Percentiles rank a stretch among this genome's conserved stretches.
These are phyloP conservation scores for Anhinga anhinga DNA, from an alignment of 2,113 vertebrate species.

Conservation along the genomic window DNA sequence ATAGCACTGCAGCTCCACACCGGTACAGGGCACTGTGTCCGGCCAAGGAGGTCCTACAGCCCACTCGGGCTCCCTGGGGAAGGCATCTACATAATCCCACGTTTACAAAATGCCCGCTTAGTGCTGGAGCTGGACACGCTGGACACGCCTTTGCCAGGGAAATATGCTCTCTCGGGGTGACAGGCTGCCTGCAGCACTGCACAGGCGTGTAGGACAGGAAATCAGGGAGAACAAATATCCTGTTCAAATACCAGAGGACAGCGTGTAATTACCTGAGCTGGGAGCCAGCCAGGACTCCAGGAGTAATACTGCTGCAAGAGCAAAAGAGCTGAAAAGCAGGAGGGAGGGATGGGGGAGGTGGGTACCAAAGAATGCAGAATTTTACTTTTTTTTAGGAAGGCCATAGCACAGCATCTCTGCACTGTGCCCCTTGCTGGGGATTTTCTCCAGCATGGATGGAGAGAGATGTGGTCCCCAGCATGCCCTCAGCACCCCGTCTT, in stretches of 20 bases:
- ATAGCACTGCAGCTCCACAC: neutral
- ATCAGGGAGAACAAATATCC: slow-evolving; percentile 18
- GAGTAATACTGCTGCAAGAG: neutral
- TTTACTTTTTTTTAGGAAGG: neutral
- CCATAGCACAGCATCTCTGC: neutral
- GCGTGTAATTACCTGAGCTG: slow-evolving; percentile 49
- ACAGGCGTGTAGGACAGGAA: neutral
- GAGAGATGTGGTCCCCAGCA: neutral
- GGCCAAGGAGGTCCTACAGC: neutral
- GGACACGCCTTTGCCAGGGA: neutral
- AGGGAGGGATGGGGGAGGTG: neutral
- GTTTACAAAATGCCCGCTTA: neutral
- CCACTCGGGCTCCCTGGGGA: neutral
- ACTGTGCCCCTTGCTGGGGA: rapidly evolving
- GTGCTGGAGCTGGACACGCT: neutral
- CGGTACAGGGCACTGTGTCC: neutral
- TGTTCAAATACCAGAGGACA: slow-evolving; percentile 16
- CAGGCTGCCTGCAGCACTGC: neutral
- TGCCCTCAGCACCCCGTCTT: neutral
- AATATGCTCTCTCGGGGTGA: rapidly evolving
- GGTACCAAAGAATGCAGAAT: neutral
- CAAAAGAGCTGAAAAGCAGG: neutral
- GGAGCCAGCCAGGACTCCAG: slow-evolving; percentile 31
- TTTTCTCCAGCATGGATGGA: neutral
- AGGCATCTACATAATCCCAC: neutral